Conservation (phyloP, 2,113 vertebrate genomes). For the Malurus melanocephalus region DNA sequence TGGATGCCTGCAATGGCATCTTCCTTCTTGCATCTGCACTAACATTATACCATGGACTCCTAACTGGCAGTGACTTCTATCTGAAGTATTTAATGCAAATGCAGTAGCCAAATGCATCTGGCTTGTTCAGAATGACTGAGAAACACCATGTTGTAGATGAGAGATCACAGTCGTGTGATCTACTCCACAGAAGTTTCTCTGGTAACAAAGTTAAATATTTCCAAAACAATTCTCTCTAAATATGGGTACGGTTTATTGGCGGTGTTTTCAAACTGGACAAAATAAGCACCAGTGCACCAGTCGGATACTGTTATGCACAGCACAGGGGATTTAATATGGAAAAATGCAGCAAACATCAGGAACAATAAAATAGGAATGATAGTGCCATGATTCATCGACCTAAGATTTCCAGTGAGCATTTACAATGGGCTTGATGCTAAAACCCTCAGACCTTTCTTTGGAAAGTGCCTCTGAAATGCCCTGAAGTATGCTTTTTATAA, state of each 20-base stretch:
- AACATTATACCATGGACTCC: background rate
- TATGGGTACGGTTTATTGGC: background rate
- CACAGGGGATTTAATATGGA: background rate
- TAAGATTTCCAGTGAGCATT: background rate
- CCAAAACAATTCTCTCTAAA: constrained; percentile 57
- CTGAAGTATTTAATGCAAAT: constrained; percentile 26
- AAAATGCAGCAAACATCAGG: background rate
- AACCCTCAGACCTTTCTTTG: constrained; percentile 17
- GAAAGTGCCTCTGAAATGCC: constrained; percentile 3
- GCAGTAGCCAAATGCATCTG: background rate
- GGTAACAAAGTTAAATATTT: constrained; percentile 61
- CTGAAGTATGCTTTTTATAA: constrained; percentile 38
- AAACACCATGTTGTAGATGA: background rate
- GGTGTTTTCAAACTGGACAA: constrained; percentile 38
- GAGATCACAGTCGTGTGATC: constrained; percentile 19
- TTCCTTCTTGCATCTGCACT: background rate
- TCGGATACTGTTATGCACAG: background rate
- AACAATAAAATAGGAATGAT: constrained; percentile 13
- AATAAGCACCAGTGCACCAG: constrained; percentile 28
- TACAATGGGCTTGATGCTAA: background rate
- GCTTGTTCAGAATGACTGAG: constrained; percentile 34
- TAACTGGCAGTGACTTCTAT: background rate
- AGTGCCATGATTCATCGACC: background rate
- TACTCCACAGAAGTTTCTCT: constrained; percentile 35
- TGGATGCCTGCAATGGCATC: background rate